Conservation (phyloP, 2,113 vertebrate species). For the Sinocyclocheilus grahami region DNA sequence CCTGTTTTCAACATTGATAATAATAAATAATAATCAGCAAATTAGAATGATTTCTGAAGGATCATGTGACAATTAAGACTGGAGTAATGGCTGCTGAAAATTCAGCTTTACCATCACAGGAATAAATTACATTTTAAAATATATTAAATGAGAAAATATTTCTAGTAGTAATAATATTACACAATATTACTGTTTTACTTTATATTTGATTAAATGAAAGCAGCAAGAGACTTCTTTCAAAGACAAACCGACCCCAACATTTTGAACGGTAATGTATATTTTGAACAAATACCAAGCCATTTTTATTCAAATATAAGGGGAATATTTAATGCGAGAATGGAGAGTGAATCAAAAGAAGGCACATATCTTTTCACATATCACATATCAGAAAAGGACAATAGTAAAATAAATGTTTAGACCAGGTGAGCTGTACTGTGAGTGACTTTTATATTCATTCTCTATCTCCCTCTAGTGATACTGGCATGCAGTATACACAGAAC, state of each 20-base stretch:
- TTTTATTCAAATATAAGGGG: background rate
- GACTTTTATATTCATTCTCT: background rate
- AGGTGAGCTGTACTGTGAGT: background rate
- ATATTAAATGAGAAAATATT: background rate
- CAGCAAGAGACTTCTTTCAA: background rate
- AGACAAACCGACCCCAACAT: background rate
- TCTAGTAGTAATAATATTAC: background rate
- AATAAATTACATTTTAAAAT: too few relatives aligned
- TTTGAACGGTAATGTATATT: background rate
- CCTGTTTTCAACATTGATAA: background rate
- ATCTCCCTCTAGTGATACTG: conserved; percentile 52
- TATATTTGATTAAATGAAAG: background rate
- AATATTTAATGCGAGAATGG: background rate
- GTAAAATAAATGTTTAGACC: conserved; percentile 9
- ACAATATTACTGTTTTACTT: background rate
- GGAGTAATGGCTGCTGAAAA: background rate
- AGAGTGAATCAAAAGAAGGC: conserved; percentile 16
- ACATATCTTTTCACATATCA: conserved; percentile 17
- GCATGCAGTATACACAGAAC: background rate
- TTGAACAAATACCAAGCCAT: background rate
- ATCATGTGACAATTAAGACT: background rate
- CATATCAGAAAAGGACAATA: background rate
- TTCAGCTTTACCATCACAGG: background rate
- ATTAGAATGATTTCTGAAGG: background rate
- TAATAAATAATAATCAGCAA: background rate